A percentile compares a stretch with the other conserved stretches of the same genome.
Evolutionary conservation across 2,113 vertebrate genomes (phyloP).

Genomic region (Grantiella picta): DNA sequence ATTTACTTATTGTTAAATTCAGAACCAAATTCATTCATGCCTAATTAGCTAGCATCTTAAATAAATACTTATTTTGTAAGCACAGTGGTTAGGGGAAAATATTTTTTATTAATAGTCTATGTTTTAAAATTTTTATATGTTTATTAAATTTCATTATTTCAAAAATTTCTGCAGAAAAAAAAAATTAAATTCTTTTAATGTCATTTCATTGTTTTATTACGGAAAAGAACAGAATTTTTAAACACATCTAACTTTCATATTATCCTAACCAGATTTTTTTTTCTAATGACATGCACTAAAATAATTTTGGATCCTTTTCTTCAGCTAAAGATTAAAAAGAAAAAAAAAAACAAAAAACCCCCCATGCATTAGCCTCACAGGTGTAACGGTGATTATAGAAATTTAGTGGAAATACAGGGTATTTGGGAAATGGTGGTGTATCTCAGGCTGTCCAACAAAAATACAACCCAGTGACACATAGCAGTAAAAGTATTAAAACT

Average conservation of each 20-base stretch:
- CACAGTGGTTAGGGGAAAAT: background rate
- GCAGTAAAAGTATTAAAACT: background rate
- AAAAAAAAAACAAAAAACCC: too few relatives aligned
- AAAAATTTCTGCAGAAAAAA: background rate
- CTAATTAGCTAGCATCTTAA: background rate
- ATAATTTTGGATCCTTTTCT: background rate
- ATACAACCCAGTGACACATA: accelerated
- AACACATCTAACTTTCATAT: background rate
- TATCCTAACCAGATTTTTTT: background rate
- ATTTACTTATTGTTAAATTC: background rate
- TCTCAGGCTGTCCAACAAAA: background rate
- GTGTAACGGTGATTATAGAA: background rate
- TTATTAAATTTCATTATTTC: background rate
- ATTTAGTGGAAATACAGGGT: background rate
- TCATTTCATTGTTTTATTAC: background rate
- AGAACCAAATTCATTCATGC: accelerated
- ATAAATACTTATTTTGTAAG: background rate
- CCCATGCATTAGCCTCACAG: accelerated
- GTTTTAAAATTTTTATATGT: background rate
- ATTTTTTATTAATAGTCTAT: background rate
- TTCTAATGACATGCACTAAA: background rate
- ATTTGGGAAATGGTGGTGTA: accelerated
- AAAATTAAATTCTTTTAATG: background rate
- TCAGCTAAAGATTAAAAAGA: background rate
- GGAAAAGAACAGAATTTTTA: background rate